Evolutionary conservation across 1,140 invertebrate genomes (phyloP).

Genomic region (Drosophila kanapiae): DNA sequence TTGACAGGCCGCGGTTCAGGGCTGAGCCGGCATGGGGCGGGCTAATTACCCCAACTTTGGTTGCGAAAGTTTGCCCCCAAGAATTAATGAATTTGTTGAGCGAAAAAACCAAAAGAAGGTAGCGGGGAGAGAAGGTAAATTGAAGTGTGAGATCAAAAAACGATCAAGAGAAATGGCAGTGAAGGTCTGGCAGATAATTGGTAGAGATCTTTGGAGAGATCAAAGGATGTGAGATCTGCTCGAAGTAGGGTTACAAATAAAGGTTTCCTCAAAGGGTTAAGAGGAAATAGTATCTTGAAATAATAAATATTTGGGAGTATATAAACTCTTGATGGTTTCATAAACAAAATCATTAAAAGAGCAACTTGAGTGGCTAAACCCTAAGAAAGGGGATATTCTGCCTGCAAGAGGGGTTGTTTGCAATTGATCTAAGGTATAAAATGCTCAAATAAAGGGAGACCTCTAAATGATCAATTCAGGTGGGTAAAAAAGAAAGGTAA

Average conservation of each 20-base stretch:
- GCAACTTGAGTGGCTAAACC: not conserved
- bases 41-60: slow-evolving; percentile 57
- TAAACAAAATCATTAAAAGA: not conserved
- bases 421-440: not conserved
- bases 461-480: not conserved
- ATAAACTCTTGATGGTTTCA: too few species aligned
- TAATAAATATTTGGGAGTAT: too few species aligned
- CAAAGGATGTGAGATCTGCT: not conserved
- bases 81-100: slow-evolving; percentile 61
- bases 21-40: slow-evolving; percentile 50
- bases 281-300: not conserved
- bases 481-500: not conserved
- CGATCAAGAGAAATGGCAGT: slow-evolving; percentile 14
- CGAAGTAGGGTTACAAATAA: too few species aligned
- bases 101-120: not conserved
- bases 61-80: slow-evolving; percentile 60
- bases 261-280: not conserved
- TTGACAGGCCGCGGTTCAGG: slow-evolving; percentile 60
- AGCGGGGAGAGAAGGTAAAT: not conserved
- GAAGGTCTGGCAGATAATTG: not conserved
- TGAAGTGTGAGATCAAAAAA: slow-evolving; percentile 21
- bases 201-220: not conserved
- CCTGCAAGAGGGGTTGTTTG: not conserved
- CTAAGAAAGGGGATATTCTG: not conserved
- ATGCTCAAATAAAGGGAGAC: not conserved